Base-by-base conservation (phyloP, 2,113 vertebrate species). In the Lagenorhynchus albirostris region DNA sequence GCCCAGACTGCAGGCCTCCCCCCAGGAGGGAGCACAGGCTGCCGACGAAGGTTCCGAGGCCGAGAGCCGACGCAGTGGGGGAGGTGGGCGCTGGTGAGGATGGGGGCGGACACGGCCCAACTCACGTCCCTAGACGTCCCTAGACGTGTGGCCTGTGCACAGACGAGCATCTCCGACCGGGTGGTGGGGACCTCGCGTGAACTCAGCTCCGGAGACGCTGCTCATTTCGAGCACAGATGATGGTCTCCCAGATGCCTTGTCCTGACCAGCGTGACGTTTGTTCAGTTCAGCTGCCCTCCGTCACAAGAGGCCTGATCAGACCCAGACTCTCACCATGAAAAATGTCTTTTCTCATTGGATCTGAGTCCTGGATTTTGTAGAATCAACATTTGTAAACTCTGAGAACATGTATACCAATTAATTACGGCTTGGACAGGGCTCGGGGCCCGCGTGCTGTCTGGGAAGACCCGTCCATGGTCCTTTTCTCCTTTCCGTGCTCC, bases 211-310 rank as follows among this genome's bases (percentile, higher is more conserved):
- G 53, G 79, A 53, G 41, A n/a, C 26, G 3, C 31, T 10, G 29
- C n/a, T 1, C 13, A 0, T 73, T 20, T 58, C 67, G 10, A 6
- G 31, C 44, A 2, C 8, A 13, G 17, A 23, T 0, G 0, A 14
- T 0, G 8, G n/a, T 17, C 63, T 47, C 20, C 47, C 70, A 6
- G 25, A 41, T 11, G 15, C 55, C 20, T 17, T 0, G 1, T 76
- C 26, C 11, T 6, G 60, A 33, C 25, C 13, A 2, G 14, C 2
- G 9, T 10, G 50, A 63, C 65, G 12, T 86, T 26, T 3, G 4
- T 11, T 62, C 33, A 7, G 88, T 60, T n/a, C 44, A 68, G 89
- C 82, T 5, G 71, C n/a, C 67, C 88, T 60, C 8, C 0, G 20
- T 50, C 67, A 25, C 68, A 15, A 11, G 62, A 50, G 83, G 31